phyloP scores from a whole-genome alignment of 1,140 invertebrate genomes.

The Planococcus citri region DNA sequence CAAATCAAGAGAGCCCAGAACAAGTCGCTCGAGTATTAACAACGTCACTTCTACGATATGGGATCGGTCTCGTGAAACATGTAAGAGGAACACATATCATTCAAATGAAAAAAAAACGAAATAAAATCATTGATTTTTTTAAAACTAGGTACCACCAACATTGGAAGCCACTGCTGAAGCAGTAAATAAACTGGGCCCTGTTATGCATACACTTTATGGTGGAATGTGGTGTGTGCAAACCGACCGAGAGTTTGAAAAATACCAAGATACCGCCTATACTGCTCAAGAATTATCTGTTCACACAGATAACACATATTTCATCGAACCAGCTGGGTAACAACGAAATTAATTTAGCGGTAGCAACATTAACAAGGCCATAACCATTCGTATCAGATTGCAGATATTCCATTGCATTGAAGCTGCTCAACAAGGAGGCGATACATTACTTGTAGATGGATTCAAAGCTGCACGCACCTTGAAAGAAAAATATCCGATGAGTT shows the following conservation, averaged over 20 bases:
- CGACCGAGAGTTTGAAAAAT: slow-evolving; percentile 31
- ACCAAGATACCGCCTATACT: slow-evolving; percentile 51
- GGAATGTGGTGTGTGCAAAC: slow-evolving; percentile 47
- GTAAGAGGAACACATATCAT: slow-evolving; percentile 21
- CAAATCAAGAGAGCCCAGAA: background rate
- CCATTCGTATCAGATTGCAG: slow-evolving; percentile 40
- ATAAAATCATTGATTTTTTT: slow-evolving; percentile 26
- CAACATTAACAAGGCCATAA: background rate
- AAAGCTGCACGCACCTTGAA: slow-evolving; percentile 45
- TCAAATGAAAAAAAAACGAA: background rate
- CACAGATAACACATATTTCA: slow-evolving; percentile 60
- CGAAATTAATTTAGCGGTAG: background rate
- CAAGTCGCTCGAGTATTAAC: background rate
- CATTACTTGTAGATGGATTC: slow-evolving; percentile 54
- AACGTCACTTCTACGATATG: slow-evolving; percentile 24
- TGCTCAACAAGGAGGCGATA: slow-evolving; percentile 45
- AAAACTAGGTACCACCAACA: slow-evolving; percentile 38
- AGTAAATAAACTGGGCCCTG: slow-evolving; percentile 38
- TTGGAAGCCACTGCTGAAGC: slow-evolving; percentile 40
- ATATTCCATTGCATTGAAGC: slow-evolving; percentile 54
- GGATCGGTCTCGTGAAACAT: slow-evolving; percentile 24
- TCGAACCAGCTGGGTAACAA: slow-evolving; percentile 50
- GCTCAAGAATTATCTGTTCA: slow-evolving; percentile 37
- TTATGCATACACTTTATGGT: slow-evolving; percentile 50
- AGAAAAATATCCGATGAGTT: slow-evolving; percentile 39